Conservation (phyloP, 2,888 invertebrate species). For the Tachina grossa region DNA sequence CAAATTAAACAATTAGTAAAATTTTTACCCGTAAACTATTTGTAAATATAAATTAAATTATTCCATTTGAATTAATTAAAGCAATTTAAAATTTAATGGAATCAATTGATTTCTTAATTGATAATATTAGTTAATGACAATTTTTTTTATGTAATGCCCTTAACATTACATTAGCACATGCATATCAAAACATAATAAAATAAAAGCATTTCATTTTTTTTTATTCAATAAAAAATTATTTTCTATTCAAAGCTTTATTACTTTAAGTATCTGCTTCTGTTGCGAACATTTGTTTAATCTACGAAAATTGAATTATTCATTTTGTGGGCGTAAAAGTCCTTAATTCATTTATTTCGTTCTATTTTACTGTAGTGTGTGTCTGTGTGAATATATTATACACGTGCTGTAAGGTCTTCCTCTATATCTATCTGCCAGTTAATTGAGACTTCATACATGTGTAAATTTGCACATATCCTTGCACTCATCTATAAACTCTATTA, state of each 20-base stretch:
- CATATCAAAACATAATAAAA: background rate
- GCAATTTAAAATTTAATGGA: too few relatives aligned
- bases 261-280: constrained; percentile 38
- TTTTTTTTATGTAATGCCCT: too few relatives aligned
- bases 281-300: constrained; percentile 60
- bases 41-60: too few relatives aligned
- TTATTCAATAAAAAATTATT: background rate
- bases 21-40: too few relatives aligned
- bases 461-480: constrained; percentile 64
- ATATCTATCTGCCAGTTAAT: constrained; percentile 33
- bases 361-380: constrained; percentile 24
- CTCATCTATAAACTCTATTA: constrained; percentile 62
- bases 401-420: constrained; percentile 12
- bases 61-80: too few relatives aligned
- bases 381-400: background rate
- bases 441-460: constrained; percentile 26
- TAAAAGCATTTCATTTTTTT: background rate
- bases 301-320: constrained; percentile 71
- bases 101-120: too few relatives aligned
- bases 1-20: too few relatives aligned
- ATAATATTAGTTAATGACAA: too few relatives aligned
- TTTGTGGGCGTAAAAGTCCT: constrained; percentile 73
- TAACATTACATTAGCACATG: too few relatives aligned
- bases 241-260: constrained; percentile 2
- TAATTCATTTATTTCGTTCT: constrained; percentile 71